Percentiles rank a stretch among this genome's conserved stretches.
Evolutionary conservation across 2,888 invertebrate genomes (phyloP).

Genomic region (Sesia apiformis): DNA sequence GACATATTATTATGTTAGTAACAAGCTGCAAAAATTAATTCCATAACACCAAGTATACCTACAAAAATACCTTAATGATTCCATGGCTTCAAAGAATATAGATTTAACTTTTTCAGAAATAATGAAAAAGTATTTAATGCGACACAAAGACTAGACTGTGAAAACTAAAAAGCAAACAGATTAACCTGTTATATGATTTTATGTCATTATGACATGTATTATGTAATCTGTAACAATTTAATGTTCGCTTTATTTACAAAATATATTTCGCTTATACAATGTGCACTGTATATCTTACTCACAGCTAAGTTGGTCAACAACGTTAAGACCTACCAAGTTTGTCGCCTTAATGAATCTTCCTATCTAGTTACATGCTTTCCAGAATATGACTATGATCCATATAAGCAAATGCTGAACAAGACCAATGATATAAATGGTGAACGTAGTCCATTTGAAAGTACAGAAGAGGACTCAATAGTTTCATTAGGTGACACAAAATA

Average conservation of each 20-base stretch:
- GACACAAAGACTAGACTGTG: too few relatives aligned
- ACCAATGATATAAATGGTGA: not conserved
- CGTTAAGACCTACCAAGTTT: slow-evolving; percentile 51
- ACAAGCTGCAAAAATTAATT: too few relatives aligned
- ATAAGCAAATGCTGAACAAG: not conserved
- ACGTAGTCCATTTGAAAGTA: not conserved
- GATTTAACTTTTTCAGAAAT: too few relatives aligned
- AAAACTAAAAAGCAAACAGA: too few relatives aligned
- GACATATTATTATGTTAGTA: too few relatives aligned
- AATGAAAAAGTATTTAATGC: too few relatives aligned
- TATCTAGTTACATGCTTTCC: slow-evolving; percentile 47
- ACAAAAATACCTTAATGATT: too few relatives aligned
- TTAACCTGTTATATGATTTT: too few relatives aligned
- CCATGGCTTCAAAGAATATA: too few relatives aligned
- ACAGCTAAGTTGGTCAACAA: slow-evolving; percentile 7
- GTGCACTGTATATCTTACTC: slow-evolving; percentile 24
- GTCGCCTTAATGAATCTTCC: slow-evolving; percentile 42
- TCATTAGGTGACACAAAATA: not conserved
- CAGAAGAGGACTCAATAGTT: not conserved
- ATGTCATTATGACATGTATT: too few relatives aligned
- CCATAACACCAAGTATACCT: too few relatives aligned
- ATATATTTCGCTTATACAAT: slow-evolving; percentile 33
- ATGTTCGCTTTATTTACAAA: not conserved
- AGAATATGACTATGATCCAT: slow-evolving; percentile 12
- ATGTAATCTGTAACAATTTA: too few relatives aligned